Evolutionary conservation across 1,140 invertebrate genomes (phyloP), one percentile per base, ranked within the genome.

Genomic region (Pygmarrhopalites habei): DNA sequence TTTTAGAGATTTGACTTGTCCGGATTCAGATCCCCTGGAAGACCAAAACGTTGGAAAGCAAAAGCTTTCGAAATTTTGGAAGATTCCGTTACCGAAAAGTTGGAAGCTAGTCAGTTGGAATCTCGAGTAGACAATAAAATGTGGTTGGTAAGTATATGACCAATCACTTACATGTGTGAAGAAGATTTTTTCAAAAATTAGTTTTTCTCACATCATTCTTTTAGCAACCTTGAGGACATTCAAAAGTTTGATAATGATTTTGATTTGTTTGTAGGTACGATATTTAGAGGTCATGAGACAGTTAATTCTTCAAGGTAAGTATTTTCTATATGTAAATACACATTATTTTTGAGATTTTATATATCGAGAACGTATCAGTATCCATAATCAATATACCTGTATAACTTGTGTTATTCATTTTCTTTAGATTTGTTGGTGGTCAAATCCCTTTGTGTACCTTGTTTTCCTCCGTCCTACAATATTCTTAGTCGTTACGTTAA

Each of bases 71-170:
- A 87, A 71, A 87, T 94, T 2, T 73, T 98, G 14, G 86, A 92
- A 73, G 83, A 87, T 73, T 86, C 90, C 0, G 92, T 96, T 0
- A 82, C 82, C 0, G 86, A 90, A 66, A 81, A 88, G 64, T 86
- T 92, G 44, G 89, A 92, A 78, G 88, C 86, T 0, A 97, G 92
- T 26, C 91, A 96, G 71, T 83, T 97, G 2, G 95, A 98, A 70
- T 92, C 95, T 72, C 77, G 93, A 58, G 81, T 82, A 14, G 87
- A 88, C 66, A 93, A 97, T 75, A 97, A 97, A 78, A 86, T 95
- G 81, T 99, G 95, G 96, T 79, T 99, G 4, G 93, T 98, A 2
- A 78, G n/a, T n/a, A n/a, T n/a, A n/a, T n/a, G n/a, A n/a, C n/a
- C n/a, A n/a, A n/a, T n/a, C n/a, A n/a, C n/a, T n/a, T n/a, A n/a